These are phyloP conservation scores for Buteo buteo DNA, from an alignment of 2,113 vertebrate species.

Conservation along the genomic window DNA sequence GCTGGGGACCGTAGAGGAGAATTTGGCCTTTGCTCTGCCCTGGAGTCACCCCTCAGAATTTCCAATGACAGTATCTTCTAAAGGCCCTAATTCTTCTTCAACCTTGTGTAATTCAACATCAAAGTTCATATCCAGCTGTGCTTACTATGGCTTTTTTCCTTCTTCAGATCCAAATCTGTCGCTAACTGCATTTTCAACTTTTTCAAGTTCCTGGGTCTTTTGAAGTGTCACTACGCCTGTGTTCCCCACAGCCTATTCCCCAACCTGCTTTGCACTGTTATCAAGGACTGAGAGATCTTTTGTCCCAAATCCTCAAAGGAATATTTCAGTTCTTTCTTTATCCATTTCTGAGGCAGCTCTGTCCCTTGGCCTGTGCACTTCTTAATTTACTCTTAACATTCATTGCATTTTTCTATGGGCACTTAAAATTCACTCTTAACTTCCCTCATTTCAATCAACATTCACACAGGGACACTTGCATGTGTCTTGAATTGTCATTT, in stretches of 20 bases:
- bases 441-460: constrained; percentile 19
- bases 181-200: constrained; percentile 41
- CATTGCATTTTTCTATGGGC: background rate
- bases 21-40: background rate
- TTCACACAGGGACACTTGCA: background rate
- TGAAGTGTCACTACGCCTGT: constrained; percentile 2
- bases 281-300: constrained; percentile 20
- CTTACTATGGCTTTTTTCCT: constrained; percentile 9
- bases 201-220: constrained; percentile 28
- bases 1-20: background rate
- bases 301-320: constrained; percentile 40
- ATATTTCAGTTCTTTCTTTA: constrained; percentile 38
- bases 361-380: background rate
- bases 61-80: background rate
- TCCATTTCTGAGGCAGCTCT: background rate
- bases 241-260: constrained; percentile 15
- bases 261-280: constrained; percentile 42
- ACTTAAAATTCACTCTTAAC: constrained; percentile 47
- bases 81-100: constrained; percentile 41
- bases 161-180: constrained; percentile 49
- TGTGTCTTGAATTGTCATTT: constrained; percentile 34
- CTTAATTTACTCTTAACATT: constrained; percentile 43
- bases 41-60: background rate
- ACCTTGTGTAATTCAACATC: constrained; percentile 26
- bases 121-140: constrained; percentile 51